Base-by-base conservation (phyloP, 2,797 vertebrate genomes). In the Aphelocoma californica region DNA sequence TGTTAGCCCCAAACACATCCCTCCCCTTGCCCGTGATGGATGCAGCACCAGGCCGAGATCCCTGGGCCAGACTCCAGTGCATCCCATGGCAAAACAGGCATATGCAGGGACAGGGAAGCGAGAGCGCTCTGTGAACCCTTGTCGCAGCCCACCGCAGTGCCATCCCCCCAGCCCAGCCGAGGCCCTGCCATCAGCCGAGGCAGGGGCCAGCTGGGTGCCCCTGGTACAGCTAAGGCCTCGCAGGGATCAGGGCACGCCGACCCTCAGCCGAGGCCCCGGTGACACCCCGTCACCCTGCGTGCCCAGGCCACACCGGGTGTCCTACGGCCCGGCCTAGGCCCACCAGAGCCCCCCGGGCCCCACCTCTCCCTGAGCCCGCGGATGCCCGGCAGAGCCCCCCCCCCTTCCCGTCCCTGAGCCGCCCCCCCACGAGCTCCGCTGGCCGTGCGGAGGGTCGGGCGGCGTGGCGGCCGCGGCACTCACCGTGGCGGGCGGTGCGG, bases 11-110 rank as follows among this genome's bases (percentile, higher is more conserved):
- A 3, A 77, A 44, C 28, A 48, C 57, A 65, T 28, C 34, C 23
- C 45, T 26, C 14, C 40, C 32, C 10, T 48, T 60, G 12, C 34
- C 32, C 0, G 0, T 2, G 29, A 44, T 2, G 1, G 58, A 11
- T 77, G 10, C 66, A 87, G 29, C 70, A 38, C 26, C 47, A 51
- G 23, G 32, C 28, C 7, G 0, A 32, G 42, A 34, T 28, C 26
- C 28, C 34, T 1, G 0, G 14, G 38, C 12, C 72, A 62, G 81
- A 78, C 31, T 8, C n/a, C 9, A 1, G 57, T 1, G 1, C 61
- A 74, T 36, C 50, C 36, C 40, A 26, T 0, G 14, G 56, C 65
- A 40, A 23, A n/a, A 24, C 1, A 40, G 54, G 17, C 32, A 12
- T 2, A 31, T 31, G 36, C 47, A 42, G 50, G 34, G 34, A 29